phyloP scores from a whole-genome alignment of 2,797 vertebrate species.

The Takifugu ocellatus region DNA sequence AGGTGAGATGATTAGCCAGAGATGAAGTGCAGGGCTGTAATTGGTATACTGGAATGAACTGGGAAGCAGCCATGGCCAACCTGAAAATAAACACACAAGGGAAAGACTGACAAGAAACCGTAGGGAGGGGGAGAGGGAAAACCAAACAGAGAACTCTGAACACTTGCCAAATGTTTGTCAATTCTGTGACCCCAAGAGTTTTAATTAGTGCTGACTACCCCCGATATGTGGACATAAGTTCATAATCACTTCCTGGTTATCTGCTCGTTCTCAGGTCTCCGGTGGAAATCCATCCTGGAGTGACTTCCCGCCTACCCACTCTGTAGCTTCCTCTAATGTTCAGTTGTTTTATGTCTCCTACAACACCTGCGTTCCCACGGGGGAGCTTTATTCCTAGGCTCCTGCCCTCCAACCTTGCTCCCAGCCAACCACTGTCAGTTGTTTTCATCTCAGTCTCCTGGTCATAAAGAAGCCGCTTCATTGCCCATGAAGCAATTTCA shows the following conservation, averaged over 20 bases:
- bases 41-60: too few relatives aligned
- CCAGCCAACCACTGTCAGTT: slow-evolving; percentile 25
- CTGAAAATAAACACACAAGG: too few relatives aligned
- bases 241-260: slow-evolving; percentile 13
- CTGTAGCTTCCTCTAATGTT: slow-evolving; percentile 26
- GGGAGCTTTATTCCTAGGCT: slow-evolving; percentile 50
- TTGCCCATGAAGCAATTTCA: slow-evolving; percentile 61
- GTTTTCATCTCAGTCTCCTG: slow-evolving; percentile 40
- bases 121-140: too few relatives aligned
- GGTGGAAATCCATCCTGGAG: slow-evolving; percentile 31
- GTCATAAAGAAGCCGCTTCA: slow-evolving; percentile 62
- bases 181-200: too few relatives aligned
- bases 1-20: too few relatives aligned
- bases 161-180: too few relatives aligned
- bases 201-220: too few relatives aligned
- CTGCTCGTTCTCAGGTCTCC: slow-evolving; percentile 20
- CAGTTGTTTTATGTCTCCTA: slow-evolving; percentile 15
- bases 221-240: too few relatives aligned
- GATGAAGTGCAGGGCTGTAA: too few relatives aligned
- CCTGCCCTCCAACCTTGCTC: slow-evolving; percentile 31
- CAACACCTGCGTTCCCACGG: slow-evolving; percentile 30
- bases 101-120: too few relatives aligned
- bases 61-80: too few relatives aligned
- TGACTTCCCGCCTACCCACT: slow-evolving; percentile 40
- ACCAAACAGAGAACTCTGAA: too few relatives aligned